Evolutionary conservation across 2,888 invertebrate genomes (phyloP).

Genomic region (Acronicta alni): DNA sequence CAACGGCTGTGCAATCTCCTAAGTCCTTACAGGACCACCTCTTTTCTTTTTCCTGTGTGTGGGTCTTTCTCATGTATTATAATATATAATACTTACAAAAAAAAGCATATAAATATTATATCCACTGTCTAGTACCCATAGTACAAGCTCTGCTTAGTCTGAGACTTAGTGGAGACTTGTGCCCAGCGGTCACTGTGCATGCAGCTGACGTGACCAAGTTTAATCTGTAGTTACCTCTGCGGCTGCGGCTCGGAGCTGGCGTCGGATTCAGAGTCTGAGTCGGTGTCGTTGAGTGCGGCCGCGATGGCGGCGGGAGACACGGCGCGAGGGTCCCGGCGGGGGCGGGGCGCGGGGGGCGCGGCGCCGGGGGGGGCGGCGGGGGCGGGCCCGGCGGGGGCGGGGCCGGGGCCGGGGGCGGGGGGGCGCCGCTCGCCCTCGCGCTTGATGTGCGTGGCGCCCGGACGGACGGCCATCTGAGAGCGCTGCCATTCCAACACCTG

Average conservation of each 20-base stretch:
- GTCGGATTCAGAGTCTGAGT: constrained; percentile 70
- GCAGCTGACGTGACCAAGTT: no score
- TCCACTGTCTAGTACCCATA: no score
- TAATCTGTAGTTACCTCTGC: constrained; percentile 57
- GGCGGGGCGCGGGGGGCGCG: constrained; percentile 91
- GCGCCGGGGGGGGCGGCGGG: constrained; percentile 58
- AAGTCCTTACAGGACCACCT: no score
- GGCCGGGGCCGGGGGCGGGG: constrained; percentile 88
- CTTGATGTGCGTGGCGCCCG: constrained; percentile 67
- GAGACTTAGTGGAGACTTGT: no score
- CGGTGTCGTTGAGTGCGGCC: constrained; percentile 73
- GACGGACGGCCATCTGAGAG: constrained; percentile 79
- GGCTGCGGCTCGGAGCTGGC: constrained; percentile 71
- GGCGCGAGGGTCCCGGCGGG: constrained; percentile 81
- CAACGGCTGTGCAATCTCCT: no score
- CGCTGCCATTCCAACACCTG: constrained; percentile 88
- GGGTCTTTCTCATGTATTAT: no score
- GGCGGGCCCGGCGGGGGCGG: constrained; percentile 40
- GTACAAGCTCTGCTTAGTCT: no score
- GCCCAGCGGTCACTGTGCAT: no score
- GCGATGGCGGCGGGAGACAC: constrained; percentile 81
- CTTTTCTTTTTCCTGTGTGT: no score
- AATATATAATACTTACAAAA: no score
- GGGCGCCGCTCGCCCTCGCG: constrained; percentile 68
- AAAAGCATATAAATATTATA: no score